Evolutionary conservation across 2,888 invertebrate genomes (phyloP), one percentile per base, ranked within the genome.

Genomic region (Lapara coniferarum): DNA sequence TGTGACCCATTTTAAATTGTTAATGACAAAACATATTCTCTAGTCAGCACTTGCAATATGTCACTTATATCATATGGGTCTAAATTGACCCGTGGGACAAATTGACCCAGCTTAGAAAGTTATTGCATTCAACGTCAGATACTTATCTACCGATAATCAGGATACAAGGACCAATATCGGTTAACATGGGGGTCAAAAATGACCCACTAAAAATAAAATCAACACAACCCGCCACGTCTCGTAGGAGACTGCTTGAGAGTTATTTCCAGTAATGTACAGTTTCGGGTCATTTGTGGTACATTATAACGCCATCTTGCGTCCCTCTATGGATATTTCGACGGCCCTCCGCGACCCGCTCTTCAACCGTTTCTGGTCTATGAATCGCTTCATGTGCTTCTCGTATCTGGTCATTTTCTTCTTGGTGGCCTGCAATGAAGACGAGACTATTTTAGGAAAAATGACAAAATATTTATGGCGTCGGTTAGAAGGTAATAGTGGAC

Each of bases 241-340:
- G 37, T 4, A 7, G 37, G 37, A 37, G 37, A 10, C 10, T 10
- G 19, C 55, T 37, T 37, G 37, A 37, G 37, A 37, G 19, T 5
- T 37, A 14, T 49, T 10, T 44, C 63, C 19, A 13, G 19, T 19
- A 49, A 46, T 19, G 49, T 63, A 63, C 7, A 49, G 12, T 46
- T 13, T 10, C 16, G 44, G 16, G 59, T 46, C 59, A 49, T 10
- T 46, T 19, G 14, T 44, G 53, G 19, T 46, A 12, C 63, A 63
- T 76, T 96, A 98, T 73, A 99, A 95, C 78, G 98, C 96, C 99
- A 99, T 98, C 94, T 98, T 98, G 82, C 98, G 95, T 37, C 99
- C 99, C 93, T 99, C 99, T 78, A 99, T 98, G 72, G 99, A 99
- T 87, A 99, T 99, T 79, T 97, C 96, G 68, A 99, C 98, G 71